These are phyloP conservation scores for Spodoptera littoralis DNA, from an alignment of 2,888 invertebrate species.

Conservation along the genomic window DNA sequence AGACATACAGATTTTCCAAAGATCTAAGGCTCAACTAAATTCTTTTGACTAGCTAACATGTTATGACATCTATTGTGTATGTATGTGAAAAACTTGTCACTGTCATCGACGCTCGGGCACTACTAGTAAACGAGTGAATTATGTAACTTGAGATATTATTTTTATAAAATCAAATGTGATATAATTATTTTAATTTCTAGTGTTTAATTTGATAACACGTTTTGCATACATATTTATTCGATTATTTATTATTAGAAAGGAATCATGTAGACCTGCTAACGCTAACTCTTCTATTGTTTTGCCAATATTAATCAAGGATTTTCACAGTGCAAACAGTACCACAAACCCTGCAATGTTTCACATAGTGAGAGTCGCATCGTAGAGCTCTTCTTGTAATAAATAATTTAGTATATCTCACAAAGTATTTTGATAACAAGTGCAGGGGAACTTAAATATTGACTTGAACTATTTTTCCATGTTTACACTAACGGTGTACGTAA, in stretches of 20 bases:
- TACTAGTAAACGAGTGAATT: slow-evolving; percentile 27
- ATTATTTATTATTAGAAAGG: slow-evolving; percentile 24
- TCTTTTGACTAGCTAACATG: slow-evolving; percentile 79
- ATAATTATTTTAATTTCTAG: slow-evolving; percentile 64
- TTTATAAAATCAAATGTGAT: slow-evolving; percentile 69
- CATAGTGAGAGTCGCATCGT: slow-evolving; percentile 14
- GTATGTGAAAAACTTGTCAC: slow-evolving; percentile 47
- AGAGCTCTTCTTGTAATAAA: slow-evolving; percentile 20
- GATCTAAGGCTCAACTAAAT: slow-evolving; percentile 86
- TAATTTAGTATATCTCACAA: slow-evolving; percentile 25
- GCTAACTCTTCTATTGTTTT: slow-evolving; percentile 18
- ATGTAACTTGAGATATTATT: slow-evolving; percentile 48
- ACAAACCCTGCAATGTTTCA: slow-evolving; percentile 14
- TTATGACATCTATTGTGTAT: slow-evolving; percentile 58
- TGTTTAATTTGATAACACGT: slow-evolving; percentile 54
- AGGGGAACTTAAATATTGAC: slow-evolving; percentile 34
- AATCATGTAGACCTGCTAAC: slow-evolving; percentile 33
- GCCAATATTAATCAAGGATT: slow-evolving; percentile 5
- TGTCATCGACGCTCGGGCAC: slow-evolving; percentile 50
- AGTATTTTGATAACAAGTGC: slow-evolving; percentile 42
- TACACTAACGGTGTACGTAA: slow-evolving; percentile 34
- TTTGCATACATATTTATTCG: slow-evolving; percentile 35
- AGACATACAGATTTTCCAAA: slow-evolving; percentile 86
- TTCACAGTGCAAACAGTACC: slow-evolving; percentile 14
- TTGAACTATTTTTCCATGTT: slow-evolving; percentile 45